Evolutionary conservation across 2,888 invertebrate species (phyloP).

Genomic region (Melipona bicolor): DNA sequence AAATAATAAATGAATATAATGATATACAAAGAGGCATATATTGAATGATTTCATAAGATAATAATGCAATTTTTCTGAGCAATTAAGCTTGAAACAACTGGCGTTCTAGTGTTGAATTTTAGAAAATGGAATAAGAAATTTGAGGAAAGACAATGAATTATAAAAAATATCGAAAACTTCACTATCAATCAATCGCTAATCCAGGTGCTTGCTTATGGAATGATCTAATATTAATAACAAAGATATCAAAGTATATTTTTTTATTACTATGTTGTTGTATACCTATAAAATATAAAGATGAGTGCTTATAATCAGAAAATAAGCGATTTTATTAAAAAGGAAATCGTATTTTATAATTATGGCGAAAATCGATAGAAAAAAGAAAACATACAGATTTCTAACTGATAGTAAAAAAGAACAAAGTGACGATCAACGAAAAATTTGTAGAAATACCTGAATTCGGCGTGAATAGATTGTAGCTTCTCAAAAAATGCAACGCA

Average conservation of each 20-base stretch:
- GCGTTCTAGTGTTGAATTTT: too few relatives aligned
- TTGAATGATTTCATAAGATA: too few relatives aligned
- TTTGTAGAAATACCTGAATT: constrained; percentile 86
- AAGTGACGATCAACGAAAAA: too few relatives aligned
- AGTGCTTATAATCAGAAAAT: background rate
- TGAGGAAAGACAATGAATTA: too few relatives aligned
- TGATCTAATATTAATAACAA: background rate
- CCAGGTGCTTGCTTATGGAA: too few relatives aligned
- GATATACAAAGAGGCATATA: background rate
- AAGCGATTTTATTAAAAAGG: background rate
- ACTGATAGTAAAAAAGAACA: too few relatives aligned
- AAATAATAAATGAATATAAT: background rate
- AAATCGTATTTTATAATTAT: background rate
- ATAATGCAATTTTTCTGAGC: too few relatives aligned
- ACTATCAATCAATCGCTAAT: too few relatives aligned
- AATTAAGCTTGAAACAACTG: too few relatives aligned
- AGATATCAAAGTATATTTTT: background rate
- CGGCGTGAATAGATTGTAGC: constrained; percentile 88
- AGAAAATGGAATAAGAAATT: too few relatives aligned
- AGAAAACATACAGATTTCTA: too few relatives aligned
- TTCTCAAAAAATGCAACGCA: constrained; percentile 87
- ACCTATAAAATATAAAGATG: background rate
- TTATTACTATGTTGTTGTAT: background rate
- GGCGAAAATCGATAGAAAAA: background rate
- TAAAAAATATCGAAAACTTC: too few relatives aligned